A percentile compares a stretch with the other conserved stretches of the same genome.
Evolutionary conservation across 2,113 vertebrate genomes (phyloP).

Genomic region (Triplophysa dalaica): DNA sequence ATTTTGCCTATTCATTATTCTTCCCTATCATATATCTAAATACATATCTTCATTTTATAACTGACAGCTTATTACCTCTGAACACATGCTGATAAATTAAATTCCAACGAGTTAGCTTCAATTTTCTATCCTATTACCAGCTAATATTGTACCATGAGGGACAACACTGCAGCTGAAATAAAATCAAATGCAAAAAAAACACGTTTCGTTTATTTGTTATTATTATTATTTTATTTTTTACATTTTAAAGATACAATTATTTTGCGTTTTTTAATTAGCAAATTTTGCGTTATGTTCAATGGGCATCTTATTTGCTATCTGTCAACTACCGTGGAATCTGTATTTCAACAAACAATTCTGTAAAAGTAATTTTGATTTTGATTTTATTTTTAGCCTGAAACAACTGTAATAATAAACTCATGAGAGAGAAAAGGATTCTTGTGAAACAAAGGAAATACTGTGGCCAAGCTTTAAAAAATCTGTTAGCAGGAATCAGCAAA

Average conservation of each 20-base stretch:
- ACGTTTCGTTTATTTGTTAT: slow-evolving; percentile 9
- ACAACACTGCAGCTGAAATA: slow-evolving; percentile 58
- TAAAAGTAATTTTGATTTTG: neutral
- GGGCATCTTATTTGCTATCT: neutral
- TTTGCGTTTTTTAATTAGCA: neutral
- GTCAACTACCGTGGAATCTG: neutral
- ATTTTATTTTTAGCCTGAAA: neutral
- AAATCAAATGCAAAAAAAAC: slow-evolving; percentile 20
- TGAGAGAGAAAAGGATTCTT: too few relatives aligned
- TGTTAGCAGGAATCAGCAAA: too few relatives aligned
- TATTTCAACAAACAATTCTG: neutral
- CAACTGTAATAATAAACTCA: neutral
- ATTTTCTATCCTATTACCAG: slow-evolving; percentile 78
- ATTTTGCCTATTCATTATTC: slow-evolving; percentile 77
- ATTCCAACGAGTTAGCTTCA: slow-evolving; percentile 78
- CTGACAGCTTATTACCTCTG: slow-evolving; percentile 82
- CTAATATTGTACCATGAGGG: slow-evolving; percentile 68
- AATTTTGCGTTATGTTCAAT: neutral
- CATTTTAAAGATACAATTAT: too few relatives aligned
- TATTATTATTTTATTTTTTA: slow-evolving; percentile 8
- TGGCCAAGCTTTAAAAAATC: too few relatives aligned
- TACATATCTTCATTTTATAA: slow-evolving; percentile 80
- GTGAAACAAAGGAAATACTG: too few relatives aligned
- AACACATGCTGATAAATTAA: slow-evolving; percentile 82
- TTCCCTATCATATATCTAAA: slow-evolving; percentile 80